These are phyloP conservation scores for Lasaia peninsularis DNA, from an alignment of 1,140 invertebrate species.

Conservation along the genomic window DNA sequence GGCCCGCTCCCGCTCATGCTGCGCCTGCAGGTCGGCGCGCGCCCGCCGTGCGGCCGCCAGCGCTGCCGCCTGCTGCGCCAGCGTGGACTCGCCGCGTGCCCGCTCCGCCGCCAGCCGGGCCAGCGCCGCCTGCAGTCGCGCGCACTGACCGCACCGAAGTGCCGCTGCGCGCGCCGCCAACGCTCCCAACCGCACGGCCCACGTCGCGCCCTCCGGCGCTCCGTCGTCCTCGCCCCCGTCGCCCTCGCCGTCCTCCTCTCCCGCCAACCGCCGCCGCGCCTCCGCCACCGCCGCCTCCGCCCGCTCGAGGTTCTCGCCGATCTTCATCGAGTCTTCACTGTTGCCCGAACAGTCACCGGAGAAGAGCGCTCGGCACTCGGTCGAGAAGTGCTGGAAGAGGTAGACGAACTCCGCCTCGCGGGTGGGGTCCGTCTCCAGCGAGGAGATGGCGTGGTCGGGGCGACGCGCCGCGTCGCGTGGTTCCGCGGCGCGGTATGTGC, in stretches of 20 bases:
- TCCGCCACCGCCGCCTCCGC: constrained; percentile 65
- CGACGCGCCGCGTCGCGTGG: constrained; percentile 35
- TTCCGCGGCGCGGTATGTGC: constrained; percentile 63
- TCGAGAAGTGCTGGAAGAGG: constrained; percentile 80
- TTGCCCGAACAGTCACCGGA: constrained; percentile 76
- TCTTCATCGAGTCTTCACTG: constrained; percentile 76
- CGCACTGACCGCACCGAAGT: constrained; percentile 79
- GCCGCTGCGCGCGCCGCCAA: constrained; percentile 67
- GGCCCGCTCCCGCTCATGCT: constrained; percentile 68
- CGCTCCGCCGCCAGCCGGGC: constrained; percentile 60
- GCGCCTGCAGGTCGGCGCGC: constrained; percentile 51
- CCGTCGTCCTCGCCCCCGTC: constrained; percentile 15
- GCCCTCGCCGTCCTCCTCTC: constrained; percentile 25
- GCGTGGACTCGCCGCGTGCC: constrained; percentile 50
- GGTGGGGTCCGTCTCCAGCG: constrained; percentile 69
- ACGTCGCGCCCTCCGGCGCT: constrained; percentile 15
- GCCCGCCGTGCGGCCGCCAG: constrained; percentile 61
- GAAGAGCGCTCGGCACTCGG: constrained; percentile 77
- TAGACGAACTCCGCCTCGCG: constrained; percentile 80
- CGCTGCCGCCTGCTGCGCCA: constrained; percentile 59
- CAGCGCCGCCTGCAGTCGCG: constrained; percentile 78
- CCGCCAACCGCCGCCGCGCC: constrained; percentile 53
- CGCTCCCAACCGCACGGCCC: constrained; percentile 55
- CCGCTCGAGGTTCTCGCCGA: constrained; percentile 70
- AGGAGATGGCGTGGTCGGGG: constrained; percentile 59